Conservation (phyloP, 1,140 invertebrate species). For the Drosophila kikkawai region DNA sequence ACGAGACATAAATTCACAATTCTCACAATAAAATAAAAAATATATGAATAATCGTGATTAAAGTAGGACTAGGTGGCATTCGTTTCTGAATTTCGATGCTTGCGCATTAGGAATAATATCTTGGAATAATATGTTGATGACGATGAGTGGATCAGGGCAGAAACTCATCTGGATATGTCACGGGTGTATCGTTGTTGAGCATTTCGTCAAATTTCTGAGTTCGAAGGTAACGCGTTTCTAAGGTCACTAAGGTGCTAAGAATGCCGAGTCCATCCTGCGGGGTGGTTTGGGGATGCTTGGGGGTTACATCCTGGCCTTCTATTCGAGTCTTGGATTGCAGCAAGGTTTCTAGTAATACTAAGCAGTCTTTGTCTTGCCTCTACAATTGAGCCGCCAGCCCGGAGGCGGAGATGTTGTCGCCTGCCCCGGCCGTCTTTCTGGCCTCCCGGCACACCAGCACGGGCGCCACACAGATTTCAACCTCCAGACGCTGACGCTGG, state of each 20-base stretch:
- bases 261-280: slow-evolving; percentile 64
- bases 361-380: slow-evolving; percentile 63
- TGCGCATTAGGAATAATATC: slow-evolving; percentile 62
- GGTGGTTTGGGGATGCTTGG: slow-evolving; percentile 40
- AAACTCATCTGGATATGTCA: slow-evolving; percentile 64
- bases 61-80: slow-evolving; percentile 62
- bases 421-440: slow-evolving; percentile 93
- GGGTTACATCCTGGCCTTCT: slow-evolving; percentile 35
- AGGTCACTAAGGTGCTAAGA: slow-evolving; percentile 81
- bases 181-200: slow-evolving; percentile 58
- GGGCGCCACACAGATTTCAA: slow-evolving; percentile 93
- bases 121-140: slow-evolving; percentile 69
- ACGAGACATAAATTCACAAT: neutral
- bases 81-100: slow-evolving; percentile 41
- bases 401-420: slow-evolving; percentile 95
- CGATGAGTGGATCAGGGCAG: slow-evolving; percentile 1
- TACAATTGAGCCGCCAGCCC: slow-evolving; percentile 91
- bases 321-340: slow-evolving; percentile 64
- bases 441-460: slow-evolving; percentile 94
- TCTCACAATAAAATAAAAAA: too few relatives aligned
- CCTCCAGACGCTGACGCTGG: slow-evolving; percentile 75
- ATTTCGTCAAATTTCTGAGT: slow-evolving; percentile 47
- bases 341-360: slow-evolving; percentile 58
- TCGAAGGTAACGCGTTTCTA: slow-evolving; percentile 78
- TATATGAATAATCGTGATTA: slow-evolving; percentile 15